A percentile compares a stretch with the other conserved stretches of the same genome.
These are phyloP conservation scores for Pentamera pediparva DNA, from an alignment of 53 echinoderm and acorn worm genomes.

Conservation along the genomic window DNA sequence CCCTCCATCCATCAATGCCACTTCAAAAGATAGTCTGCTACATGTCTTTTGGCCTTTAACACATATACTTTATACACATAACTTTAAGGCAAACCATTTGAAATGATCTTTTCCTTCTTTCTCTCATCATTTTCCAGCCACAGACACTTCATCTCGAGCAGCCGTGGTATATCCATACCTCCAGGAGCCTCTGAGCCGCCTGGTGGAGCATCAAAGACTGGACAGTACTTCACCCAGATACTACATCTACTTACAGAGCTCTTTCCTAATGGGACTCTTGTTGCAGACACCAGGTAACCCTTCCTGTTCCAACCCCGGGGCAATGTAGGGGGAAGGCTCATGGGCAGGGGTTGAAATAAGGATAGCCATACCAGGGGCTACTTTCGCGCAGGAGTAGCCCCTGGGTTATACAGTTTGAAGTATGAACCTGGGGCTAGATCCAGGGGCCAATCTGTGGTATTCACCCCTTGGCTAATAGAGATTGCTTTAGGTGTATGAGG, in stretches of 20 bases:
- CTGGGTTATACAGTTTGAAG: no score
- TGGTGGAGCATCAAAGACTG: constrained; percentile 60
- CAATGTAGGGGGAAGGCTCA: background rate
- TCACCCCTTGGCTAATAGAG: no score
- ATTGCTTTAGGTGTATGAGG: no score
- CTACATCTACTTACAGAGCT: constrained; percentile 60
- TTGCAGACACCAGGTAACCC: constrained; percentile 67
- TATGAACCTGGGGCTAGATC: no score
- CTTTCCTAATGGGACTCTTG: constrained; percentile 61
- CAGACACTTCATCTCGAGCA: constrained; percentile 89
- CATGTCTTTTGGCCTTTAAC: background rate
- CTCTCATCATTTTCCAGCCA: constrained; percentile 30
- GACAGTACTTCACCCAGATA: constrained; percentile 71
- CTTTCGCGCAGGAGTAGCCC: no score
- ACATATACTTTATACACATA: background rate
- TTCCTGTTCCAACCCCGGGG: background rate
- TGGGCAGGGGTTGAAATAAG: no score
- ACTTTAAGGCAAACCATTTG: background rate
- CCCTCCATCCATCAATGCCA: no score
- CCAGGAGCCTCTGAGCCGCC: constrained; percentile 34
- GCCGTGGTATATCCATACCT: constrained; percentile 53
- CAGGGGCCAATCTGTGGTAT: no score
- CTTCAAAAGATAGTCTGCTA: no score
- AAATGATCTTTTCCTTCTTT: background rate
- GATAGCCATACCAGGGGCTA: no score